These are phyloP conservation scores for Mionectes macconnelli DNA, from an alignment of 2,113 vertebrate genomes.

Conservation along the genomic window DNA sequence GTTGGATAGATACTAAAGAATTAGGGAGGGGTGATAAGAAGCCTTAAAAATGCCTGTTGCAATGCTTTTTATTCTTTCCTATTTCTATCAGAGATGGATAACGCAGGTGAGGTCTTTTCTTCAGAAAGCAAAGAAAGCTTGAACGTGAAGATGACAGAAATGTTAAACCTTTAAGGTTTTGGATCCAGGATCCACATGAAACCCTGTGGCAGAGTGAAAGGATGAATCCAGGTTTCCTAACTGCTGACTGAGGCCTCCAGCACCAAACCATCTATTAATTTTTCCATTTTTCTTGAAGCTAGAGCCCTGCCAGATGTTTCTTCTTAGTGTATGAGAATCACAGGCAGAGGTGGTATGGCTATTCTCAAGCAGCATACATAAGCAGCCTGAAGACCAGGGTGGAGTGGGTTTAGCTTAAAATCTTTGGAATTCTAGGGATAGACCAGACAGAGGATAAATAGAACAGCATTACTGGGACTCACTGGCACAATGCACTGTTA, in stretches of 20 bases:
- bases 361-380: neutral
- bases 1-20: neutral
- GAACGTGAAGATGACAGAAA: neutral
- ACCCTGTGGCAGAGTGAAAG: neutral
- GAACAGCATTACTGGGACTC: neutral
- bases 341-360: neutral
- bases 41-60: neutral
- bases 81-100: neutral
- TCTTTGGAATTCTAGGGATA: constrained; percentile 14
- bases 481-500: rapidly evolving
- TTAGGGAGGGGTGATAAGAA: neutral
- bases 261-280: neutral
- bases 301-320: neutral
- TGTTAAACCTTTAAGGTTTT: neutral
- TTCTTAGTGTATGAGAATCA: neutral
- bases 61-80: neutral
- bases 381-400: neutral
- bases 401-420: neutral
- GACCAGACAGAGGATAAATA: neutral
- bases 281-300: neutral
- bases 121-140: neutral
- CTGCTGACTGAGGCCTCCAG: neutral
- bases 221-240: neutral
- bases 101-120: neutral
- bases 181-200: neutral